Base-by-base conservation (phyloP, 2,113 vertebrate genomes). In the Chaenocephalus aceratus region DNA sequence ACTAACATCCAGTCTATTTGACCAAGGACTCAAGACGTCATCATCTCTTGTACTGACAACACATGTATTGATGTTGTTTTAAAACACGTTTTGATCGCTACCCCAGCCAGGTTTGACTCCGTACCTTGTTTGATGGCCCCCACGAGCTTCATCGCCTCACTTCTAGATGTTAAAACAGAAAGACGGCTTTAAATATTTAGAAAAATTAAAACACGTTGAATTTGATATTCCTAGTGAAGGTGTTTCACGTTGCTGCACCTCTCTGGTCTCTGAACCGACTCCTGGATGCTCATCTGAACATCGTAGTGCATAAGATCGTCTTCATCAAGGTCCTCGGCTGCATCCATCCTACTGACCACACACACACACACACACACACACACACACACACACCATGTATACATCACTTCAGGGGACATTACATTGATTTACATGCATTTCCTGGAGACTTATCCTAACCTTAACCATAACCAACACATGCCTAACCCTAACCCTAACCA, bases 101-200 rank as follows among this genome's bases (percentile, higher is more conserved):
- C 3, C 30, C 3, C 30, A 30, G 30, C 30, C 30, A 30, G 14
- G 61, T 53, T 41, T 26, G 5, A 23, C 1, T 59, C 13, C 36
- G 85, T 94, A 97, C 96, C 95, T 95, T 93, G 86, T 83, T 92
- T 94, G 83, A 97, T 95, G 46, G 94, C 94, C 53, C 91, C 69
- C n/a, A 94, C 81, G 46, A 97, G 94, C 91, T 94, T 96, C 86
- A 93, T 86, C 36, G 95, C 94, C 89, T 95, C 93, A 57, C 93
- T 85, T 82, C 95, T 96, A 5, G 65, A 65, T 0, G 1, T 18
- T 12, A 3, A 41, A 26, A 70, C 0, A 9, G 11, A 9, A 13
- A 48, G 16, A 74, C 10, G 3, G 51, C 8, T 69, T 79, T 75
- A 86, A 91, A 34, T 18, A n/a, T 36, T 21, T 3, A 13, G 9